Base-by-base conservation (phyloP, 1,140 invertebrate species). In the Habropoda laboriosa region DNA sequence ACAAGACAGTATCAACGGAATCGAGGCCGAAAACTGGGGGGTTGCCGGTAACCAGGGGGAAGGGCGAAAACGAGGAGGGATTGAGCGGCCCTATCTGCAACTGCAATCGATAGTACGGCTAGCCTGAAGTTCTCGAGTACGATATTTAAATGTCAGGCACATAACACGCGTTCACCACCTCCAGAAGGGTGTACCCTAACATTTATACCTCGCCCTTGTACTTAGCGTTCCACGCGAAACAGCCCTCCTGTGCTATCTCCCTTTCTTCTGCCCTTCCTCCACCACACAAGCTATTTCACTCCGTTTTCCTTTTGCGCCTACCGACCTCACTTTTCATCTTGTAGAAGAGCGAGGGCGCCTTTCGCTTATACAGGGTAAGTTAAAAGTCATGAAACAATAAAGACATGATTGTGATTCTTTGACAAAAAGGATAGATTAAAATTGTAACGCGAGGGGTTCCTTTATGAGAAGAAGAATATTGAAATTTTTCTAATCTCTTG, bases 101-200 rank as follows among this genome's bases (percentile, higher is more conserved):
- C 85, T 81, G 83, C 86, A 87, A 91, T 92, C 90, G 88, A 92
- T 91, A 87, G 67, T 60, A 81, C 71, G 63, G 58, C 72, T 61
- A 40, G 66, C 66, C 73, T 38, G 70, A 79, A 77, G 82, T 76
- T 73, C 86, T 85, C 67, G 38, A 40, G 86, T 84, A 86, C 89
- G 90, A 91, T 92, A 92, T 92, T 93, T 92, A 92, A 92, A 93
- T 92, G 92, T 92, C 92, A 92, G 89, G 81, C 88, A 86, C 89
- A 91, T 89, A 91, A 89, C 90, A 88, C 90, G 83, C 76, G 85
- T 82, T 81, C 85, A 71, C 88, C 86, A 89, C 88, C 83, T 87
- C 82, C 71, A 35, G 68, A 67, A 85, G 68, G 73, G 86, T 79
- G 77, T 88, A 85, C 81, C 86, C 84, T 86, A 91, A 89, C 90